Conservation (phyloP, 1,140 invertebrate genomes). For the Pseudomyrmex dendroicus region DNA sequence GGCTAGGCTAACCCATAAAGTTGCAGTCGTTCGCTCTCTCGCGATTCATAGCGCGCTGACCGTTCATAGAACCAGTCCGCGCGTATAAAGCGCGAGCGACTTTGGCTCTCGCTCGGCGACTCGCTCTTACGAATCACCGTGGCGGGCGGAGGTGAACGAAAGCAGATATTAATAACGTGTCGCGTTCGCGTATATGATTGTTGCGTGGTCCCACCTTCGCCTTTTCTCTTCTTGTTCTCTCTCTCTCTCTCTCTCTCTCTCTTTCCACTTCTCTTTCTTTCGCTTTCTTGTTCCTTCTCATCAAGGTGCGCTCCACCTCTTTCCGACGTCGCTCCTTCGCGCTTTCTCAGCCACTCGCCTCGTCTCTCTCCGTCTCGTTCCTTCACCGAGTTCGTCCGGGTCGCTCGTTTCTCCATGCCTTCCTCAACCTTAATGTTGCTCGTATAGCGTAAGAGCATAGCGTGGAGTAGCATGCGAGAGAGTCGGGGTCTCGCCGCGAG, state of each 20-base stretch:
- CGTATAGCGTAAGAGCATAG: slow-evolving; percentile 75
- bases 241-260: slow-evolving; percentile 31
- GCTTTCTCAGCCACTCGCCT: slow-evolving; percentile 4
- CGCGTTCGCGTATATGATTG: slow-evolving; percentile 79
- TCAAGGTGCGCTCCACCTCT: slow-evolving; percentile 73
- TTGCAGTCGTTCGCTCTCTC: not conserved
- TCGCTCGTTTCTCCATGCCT: slow-evolving; percentile 66
- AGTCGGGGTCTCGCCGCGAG: slow-evolving; percentile 81
- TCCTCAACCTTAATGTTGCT: slow-evolving; percentile 81
- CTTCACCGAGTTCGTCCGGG: slow-evolving; percentile 63
- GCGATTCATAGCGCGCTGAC: not conserved
- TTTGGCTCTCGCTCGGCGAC: slow-evolving; percentile 18
- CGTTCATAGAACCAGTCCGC: slow-evolving; percentile 45
- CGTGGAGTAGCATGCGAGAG: slow-evolving; percentile 80
- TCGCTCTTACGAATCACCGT: slow-evolving; percentile 71
- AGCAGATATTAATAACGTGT: slow-evolving; percentile 81
- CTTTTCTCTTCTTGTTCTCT: slow-evolving; percentile 3
- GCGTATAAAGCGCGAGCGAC: slow-evolving; percentile 18
- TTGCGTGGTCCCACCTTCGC: slow-evolving; percentile 76
- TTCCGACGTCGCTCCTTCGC: slow-evolving; percentile 29
- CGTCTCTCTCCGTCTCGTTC: slow-evolving; percentile 45
- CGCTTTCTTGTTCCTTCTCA: slow-evolving; percentile 55
- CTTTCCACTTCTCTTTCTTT: slow-evolving; percentile 48
- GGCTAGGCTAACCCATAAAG: slow-evolving; percentile 37
- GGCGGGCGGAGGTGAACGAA: slow-evolving; percentile 66